phyloP scores from a whole-genome alignment of 2,113 vertebrate genomes.

The Mola mola region DNA sequence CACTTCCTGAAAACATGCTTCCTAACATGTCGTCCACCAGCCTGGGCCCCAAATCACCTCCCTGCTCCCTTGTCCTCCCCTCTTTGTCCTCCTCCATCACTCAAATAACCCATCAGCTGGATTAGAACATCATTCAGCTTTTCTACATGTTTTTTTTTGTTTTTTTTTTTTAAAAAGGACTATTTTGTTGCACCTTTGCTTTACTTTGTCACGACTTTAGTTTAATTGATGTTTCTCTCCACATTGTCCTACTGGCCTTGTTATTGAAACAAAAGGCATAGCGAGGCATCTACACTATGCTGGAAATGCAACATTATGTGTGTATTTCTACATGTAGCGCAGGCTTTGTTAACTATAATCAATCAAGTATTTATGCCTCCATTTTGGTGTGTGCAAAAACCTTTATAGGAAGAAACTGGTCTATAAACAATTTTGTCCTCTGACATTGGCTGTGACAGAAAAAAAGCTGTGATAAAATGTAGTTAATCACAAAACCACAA shows the following conservation, averaged over 20 bases:
- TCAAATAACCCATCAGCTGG: constrained; percentile 14
- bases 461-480: no score
- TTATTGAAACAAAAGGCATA: constrained; percentile 6
- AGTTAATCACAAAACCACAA: no score
- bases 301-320: neutral
- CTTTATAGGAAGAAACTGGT: no score
- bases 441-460: no score
- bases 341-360: neutral
- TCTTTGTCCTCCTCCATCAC: neutral
- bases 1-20: constrained; percentile 51
- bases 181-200: neutral
- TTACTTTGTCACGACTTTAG: constrained; percentile 36
- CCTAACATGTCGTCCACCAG: constrained; percentile 43
- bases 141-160: neutral
- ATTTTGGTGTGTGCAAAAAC: neutral
- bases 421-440: no score
- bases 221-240: constrained; percentile 39
- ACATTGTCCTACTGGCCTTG: constrained; percentile 48
- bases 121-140: neutral
- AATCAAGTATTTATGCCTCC: neutral
- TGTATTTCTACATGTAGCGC: neutral
- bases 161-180: neutral
- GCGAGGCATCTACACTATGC: neutral
- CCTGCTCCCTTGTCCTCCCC: neutral
- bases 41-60: constrained; percentile 32